phyloP scores from a whole-genome alignment of 1,140 invertebrate genomes.

The Mactra quadrangularis region DNA sequence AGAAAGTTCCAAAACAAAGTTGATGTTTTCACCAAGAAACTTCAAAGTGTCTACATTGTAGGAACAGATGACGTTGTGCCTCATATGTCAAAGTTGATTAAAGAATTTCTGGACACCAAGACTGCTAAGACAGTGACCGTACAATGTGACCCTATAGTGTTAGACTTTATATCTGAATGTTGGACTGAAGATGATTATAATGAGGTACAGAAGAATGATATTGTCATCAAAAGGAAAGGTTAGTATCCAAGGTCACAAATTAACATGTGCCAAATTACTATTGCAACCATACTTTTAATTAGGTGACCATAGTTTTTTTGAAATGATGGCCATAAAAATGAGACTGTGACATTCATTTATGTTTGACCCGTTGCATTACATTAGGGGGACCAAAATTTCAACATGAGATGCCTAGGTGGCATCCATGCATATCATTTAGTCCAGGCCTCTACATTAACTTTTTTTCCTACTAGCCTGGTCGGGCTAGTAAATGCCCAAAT shows the following conservation, averaged over 20 bases:
- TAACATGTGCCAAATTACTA: neutral
- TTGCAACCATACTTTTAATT: too few relatives aligned
- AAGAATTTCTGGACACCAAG: constrained; percentile 48
- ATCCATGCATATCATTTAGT: too few relatives aligned
- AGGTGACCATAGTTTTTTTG: too few relatives aligned
- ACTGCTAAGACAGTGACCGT: constrained; percentile 53
- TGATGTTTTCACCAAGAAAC: constrained; percentile 54
- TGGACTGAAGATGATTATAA: constrained; percentile 47
- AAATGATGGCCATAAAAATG: too few relatives aligned
- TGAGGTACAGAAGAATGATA: constrained; percentile 45
- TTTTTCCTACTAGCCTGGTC: too few relatives aligned
- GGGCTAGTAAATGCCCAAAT: too few relatives aligned
- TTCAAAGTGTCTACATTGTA: constrained; percentile 29
- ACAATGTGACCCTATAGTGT: constrained; percentile 28
- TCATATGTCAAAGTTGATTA: constrained; percentile 40
- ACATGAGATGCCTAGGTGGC: too few relatives aligned
- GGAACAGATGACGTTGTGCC: constrained; percentile 43
- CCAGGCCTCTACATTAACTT: too few relatives aligned
- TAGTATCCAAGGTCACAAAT: too few relatives aligned
- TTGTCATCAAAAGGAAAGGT: constrained; percentile 50
- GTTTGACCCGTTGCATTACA: too few relatives aligned
- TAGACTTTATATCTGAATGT: constrained; percentile 47
- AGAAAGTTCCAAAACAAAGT: constrained; percentile 21
- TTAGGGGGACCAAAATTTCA: too few relatives aligned
- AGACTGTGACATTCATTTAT: too few relatives aligned